phyloP scores from a whole-genome alignment of 1,140 invertebrate species.

The Ceratosolen fusciceps region DNA sequence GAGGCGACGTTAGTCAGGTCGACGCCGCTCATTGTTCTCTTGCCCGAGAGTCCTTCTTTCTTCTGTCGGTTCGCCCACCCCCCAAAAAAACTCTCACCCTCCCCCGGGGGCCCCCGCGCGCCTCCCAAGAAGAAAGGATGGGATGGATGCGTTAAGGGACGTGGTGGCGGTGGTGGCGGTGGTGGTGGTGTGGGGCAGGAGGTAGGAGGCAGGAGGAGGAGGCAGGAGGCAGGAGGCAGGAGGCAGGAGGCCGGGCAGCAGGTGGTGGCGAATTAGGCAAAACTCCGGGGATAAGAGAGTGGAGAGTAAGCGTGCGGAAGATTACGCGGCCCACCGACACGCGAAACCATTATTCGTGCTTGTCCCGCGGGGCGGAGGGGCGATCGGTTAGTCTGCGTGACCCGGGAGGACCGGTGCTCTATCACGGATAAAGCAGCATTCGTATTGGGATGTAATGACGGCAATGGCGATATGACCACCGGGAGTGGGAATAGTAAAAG shows the following conservation, averaged over 20 bases:
- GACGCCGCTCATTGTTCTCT: constrained; percentile 10
- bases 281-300: constrained; percentile 18
- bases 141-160: constrained; percentile 27
- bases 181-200: too few species aligned
- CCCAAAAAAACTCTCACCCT: too few species aligned
- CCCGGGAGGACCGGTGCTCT: not conserved
- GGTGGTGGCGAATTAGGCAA: constrained; percentile 31
- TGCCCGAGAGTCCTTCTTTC: too few species aligned
- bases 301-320: not conserved
- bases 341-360: constrained; percentile 30
- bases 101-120: not conserved
- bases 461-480: not conserved
- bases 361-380: not conserved
- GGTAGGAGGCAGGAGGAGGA: too few species aligned
- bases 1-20: not conserved
- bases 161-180: too few species aligned
- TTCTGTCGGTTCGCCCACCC: too few species aligned
- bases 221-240: too few species aligned
- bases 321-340: constrained; percentile 27
- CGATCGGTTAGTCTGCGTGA: too few species aligned
- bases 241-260: too few species aligned
- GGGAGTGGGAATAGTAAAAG: not conserved
- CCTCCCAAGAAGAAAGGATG: constrained; percentile 23
- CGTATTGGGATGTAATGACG: constrained; percentile 5
- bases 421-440: constrained; percentile 8